These are phyloP conservation scores for Berghia stephanieae DNA, from an alignment of 1,140 invertebrate species.

Conservation along the genomic window DNA sequence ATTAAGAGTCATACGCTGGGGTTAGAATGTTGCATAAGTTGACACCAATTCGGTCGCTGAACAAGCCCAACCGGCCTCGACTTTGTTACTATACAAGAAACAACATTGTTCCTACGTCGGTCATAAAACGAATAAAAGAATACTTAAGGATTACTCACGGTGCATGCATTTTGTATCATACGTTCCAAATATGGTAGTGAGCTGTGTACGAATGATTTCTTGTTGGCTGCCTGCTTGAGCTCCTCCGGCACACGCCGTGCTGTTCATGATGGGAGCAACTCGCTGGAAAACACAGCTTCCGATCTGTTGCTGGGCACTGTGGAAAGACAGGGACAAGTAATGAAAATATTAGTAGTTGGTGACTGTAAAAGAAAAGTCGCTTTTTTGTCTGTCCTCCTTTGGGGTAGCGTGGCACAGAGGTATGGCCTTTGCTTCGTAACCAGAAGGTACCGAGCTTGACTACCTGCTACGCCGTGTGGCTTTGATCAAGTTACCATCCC, in stretches of 20 bases:
- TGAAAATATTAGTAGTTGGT: too few species aligned
- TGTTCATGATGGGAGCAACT: slow-evolving; percentile 22
- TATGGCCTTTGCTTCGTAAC: too few species aligned
- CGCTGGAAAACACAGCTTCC: slow-evolving; percentile 26
- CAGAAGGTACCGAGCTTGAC: background rate
- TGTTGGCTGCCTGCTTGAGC: slow-evolving; percentile 13
- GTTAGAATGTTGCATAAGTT: background rate
- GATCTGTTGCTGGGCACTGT: slow-evolving; percentile 26
- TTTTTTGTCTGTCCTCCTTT: too few species aligned
- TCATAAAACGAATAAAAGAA: too few species aligned
- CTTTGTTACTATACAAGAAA: too few species aligned
- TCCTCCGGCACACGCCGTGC: slow-evolving; percentile 15
- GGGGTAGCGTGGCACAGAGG: too few species aligned
- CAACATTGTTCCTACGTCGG: too few species aligned
- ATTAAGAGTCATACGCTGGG: background rate
- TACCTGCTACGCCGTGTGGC: background rate
- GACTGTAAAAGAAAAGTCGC: too few species aligned
- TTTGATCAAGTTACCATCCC: background rate
- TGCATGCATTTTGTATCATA: slow-evolving; percentile 37
- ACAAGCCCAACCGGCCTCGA: background rate
- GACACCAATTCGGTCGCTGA: background rate
- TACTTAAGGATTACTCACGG: slow-evolving; percentile 28
- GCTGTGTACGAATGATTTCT: background rate
- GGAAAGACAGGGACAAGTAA: background rate
- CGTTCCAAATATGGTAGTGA: slow-evolving; percentile 28